These are phyloP conservation scores for Aproaerema taeniolella DNA, from an alignment of 2,888 invertebrate species.

Conservation along the genomic window DNA sequence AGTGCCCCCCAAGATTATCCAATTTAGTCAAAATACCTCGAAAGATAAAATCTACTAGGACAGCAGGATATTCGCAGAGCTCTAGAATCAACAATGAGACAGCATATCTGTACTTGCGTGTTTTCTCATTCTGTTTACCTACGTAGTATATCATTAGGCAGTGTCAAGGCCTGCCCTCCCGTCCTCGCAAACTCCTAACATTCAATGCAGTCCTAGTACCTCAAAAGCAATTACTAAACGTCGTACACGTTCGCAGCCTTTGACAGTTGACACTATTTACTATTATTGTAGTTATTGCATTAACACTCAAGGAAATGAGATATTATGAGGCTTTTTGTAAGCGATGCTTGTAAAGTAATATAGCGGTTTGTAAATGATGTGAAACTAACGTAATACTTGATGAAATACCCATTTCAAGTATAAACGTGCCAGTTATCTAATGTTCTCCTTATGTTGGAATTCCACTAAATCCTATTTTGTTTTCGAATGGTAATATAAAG, in stretches of 20 bases:
- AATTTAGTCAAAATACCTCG: too few relatives aligned
- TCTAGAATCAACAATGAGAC: neutral
- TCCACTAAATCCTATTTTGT: too few relatives aligned
- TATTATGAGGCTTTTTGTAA: neutral
- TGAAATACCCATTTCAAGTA: too few relatives aligned
- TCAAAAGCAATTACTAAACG: slow-evolving; percentile 12
- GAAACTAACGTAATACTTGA: too few relatives aligned
- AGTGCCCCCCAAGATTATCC: too few relatives aligned
- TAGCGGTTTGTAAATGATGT: too few relatives aligned
- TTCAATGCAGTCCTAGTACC: slow-evolving; percentile 15
- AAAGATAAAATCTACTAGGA: too few relatives aligned
- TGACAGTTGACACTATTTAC: neutral
- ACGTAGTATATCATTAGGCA: slow-evolving; percentile 20
- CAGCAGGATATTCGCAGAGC: neutral
- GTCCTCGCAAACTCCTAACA: slow-evolving; percentile 15
- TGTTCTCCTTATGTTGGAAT: too few relatives aligned
- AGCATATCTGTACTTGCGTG: neutral
- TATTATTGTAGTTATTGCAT: neutral
- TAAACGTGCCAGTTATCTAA: too few relatives aligned
- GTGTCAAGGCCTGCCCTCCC: slow-evolving; percentile 23
- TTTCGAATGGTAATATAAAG: too few relatives aligned
- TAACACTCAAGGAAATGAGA: neutral
- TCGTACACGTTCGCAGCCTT: neutral
- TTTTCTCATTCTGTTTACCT: slow-evolving; percentile 2
- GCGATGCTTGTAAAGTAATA: too few relatives aligned